Evolutionary conservation across 2,113 vertebrate species (phyloP).

Genomic region (Cranoglanis bouderius): DNA sequence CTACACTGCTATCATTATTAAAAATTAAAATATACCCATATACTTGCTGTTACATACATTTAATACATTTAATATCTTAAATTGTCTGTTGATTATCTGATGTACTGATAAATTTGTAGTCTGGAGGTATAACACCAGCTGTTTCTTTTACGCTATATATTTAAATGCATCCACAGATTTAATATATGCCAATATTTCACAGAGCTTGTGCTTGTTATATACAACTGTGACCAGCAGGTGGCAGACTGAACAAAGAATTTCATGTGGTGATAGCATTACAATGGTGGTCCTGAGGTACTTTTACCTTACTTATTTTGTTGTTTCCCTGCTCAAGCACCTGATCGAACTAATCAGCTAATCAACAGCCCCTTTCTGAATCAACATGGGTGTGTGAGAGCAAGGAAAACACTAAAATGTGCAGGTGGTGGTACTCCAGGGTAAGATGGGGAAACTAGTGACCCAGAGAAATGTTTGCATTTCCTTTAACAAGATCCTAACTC

Average conservation of each 20-base stretch:
- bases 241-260: constrained; percentile 18
- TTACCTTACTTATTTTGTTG: background rate
- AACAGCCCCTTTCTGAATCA: background rate
- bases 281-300: background rate
- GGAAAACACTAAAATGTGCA: background rate
- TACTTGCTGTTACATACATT: too few relatives aligned
- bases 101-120: background rate
- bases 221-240: constrained; percentile 40
- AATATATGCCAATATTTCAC: background rate
- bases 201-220: background rate
- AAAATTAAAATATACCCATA: background rate
- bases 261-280: background rate
- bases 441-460: background rate
- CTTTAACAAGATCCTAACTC: too few relatives aligned
- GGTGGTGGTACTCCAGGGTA: background rate
- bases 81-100: background rate
- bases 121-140: background rate
- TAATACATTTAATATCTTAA: too few relatives aligned
- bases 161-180: background rate
- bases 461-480: background rate
- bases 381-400: background rate
- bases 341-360: background rate
- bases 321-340: background rate
- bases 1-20: background rate
- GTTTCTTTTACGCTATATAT: background rate